Evolutionary conservation across 2,797 vertebrate species (phyloP).

Genomic region (Rhinichthys osculus): DNA sequence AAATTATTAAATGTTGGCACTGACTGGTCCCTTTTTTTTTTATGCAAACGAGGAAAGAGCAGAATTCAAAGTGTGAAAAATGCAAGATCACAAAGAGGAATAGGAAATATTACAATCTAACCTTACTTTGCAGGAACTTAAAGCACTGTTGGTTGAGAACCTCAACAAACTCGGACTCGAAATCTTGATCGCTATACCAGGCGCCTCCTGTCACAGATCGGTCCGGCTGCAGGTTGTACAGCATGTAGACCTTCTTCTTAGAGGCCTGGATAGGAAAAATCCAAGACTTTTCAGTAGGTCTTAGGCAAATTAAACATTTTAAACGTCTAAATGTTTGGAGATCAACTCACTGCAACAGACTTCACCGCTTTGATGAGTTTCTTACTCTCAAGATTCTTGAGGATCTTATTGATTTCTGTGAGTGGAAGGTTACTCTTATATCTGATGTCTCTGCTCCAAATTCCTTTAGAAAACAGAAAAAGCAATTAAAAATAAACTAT

Average conservation of each 20-base stretch:
- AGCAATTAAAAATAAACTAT: not conserved
- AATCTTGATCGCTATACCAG: constrained; percentile 98
- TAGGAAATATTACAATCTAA: constrained; percentile 64
- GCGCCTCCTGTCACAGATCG: constrained; percentile 94
- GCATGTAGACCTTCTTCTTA: constrained; percentile 98
- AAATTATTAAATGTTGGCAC: not conserved
- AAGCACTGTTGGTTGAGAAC: constrained; percentile 98
- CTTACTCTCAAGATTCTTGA: constrained; percentile 98
- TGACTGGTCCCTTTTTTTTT: too few species aligned
- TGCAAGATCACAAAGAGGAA: not conserved
- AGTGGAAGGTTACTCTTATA: constrained; percentile 97
- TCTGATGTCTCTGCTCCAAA: constrained; percentile 97
- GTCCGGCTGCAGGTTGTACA: constrained; percentile 95
- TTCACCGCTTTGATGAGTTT: constrained; percentile 98
- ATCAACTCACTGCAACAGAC: constrained; percentile 91
- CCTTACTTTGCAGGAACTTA: constrained; percentile 96
- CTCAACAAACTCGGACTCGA: constrained; percentile 97
- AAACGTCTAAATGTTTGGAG: not conserved
- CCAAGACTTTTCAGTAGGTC: not conserved
- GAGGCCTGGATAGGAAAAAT: constrained; percentile 82
- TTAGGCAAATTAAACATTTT: not conserved
- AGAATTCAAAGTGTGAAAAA: not conserved
- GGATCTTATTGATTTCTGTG: constrained; percentile 97
- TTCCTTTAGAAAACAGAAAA: constrained; percentile 77
- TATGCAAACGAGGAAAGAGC: not conserved